Evolutionary conservation across 2,888 invertebrate genomes (phyloP).

Genomic region (Criorhina ranunculi): DNA sequence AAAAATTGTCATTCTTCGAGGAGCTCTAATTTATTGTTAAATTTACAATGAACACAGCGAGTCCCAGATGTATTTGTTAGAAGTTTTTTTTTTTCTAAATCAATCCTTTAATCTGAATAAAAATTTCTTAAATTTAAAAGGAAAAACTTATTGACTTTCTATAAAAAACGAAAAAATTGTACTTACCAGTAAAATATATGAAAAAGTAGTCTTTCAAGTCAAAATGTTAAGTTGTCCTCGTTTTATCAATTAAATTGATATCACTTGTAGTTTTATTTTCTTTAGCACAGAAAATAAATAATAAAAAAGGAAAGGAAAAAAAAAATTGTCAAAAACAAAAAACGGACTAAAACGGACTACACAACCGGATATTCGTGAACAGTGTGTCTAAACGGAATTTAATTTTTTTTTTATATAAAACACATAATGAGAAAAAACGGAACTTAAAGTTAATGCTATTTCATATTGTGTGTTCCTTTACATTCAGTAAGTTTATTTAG

Average conservation of each 20-base stretch:
- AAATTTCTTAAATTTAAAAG: too few relatives aligned
- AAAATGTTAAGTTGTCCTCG: conserved; percentile 3
- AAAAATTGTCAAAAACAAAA: conserved; percentile 23
- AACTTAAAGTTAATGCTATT: conserved; percentile 49
- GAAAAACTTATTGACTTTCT: too few relatives aligned
- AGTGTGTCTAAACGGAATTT: conserved; percentile 46
- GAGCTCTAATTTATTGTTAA: background rate
- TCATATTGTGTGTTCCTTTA: conserved; percentile 58
- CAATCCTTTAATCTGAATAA: too few relatives aligned
- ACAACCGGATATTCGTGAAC: conserved; percentile 6
- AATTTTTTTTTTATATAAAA: conserved; percentile 22
- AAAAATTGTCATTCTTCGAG: background rate
- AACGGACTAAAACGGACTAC: conserved; percentile 24
- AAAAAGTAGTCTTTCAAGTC: background rate
- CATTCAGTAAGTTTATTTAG: conserved; percentile 61
- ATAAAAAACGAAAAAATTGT: conserved; percentile 1
- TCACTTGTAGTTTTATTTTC: background rate
- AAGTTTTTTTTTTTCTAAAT: background rate
- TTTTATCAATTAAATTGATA: conserved; percentile 59
- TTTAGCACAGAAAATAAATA: conserved; percentile 1
- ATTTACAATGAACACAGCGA: background rate
- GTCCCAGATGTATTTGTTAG: background rate
- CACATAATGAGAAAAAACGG: conserved; percentile 45
- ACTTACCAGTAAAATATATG: conserved; percentile 39
- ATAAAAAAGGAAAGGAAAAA: conserved; percentile 18